Evolutionary conservation across 2,113 vertebrate genomes (phyloP).

Genomic region (Megaceryle torquata): DNA sequence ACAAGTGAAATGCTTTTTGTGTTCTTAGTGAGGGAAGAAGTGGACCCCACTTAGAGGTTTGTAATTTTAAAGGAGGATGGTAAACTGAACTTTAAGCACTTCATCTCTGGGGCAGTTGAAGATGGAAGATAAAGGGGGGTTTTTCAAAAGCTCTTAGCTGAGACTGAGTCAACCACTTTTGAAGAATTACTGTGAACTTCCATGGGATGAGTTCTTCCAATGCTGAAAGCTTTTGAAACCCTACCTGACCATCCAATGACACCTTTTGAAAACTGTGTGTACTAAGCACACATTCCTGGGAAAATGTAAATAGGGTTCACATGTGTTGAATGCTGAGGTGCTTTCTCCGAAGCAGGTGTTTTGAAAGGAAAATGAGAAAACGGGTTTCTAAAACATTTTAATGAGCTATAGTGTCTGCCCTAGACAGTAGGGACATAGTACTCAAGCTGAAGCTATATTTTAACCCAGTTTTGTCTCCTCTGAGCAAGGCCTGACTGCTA

Average conservation of each 20-base stretch:
- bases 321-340: not conserved
- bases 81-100: not conserved
- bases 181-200: slow-evolving; percentile 42
- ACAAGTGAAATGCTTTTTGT: not conserved
- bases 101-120: slow-evolving; percentile 2
- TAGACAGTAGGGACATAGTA: not conserved
- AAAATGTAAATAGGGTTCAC: slow-evolving; percentile 1
- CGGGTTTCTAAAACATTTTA: not conserved
- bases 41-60: not conserved
- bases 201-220: not conserved
- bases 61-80: not conserved
- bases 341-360: slow-evolving; percentile 21
- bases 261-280: slow-evolving; percentile 45
- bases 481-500: not conserved
- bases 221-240: slow-evolving; percentile 58
- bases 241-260: slow-evolving; percentile 24
- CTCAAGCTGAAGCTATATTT: not conserved
- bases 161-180: not conserved
- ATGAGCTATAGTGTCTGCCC: not conserved
- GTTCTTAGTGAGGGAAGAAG: not conserved
- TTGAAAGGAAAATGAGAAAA: slow-evolving; percentile 5
- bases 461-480: not conserved
- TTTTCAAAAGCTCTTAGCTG: slow-evolving; percentile 41
- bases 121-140: not conserved
- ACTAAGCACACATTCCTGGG: slow-evolving; percentile 28